phyloP scores from a whole-genome alignment of 2,888 invertebrate genomes.

The Tricholauxania praeusta region DNA sequence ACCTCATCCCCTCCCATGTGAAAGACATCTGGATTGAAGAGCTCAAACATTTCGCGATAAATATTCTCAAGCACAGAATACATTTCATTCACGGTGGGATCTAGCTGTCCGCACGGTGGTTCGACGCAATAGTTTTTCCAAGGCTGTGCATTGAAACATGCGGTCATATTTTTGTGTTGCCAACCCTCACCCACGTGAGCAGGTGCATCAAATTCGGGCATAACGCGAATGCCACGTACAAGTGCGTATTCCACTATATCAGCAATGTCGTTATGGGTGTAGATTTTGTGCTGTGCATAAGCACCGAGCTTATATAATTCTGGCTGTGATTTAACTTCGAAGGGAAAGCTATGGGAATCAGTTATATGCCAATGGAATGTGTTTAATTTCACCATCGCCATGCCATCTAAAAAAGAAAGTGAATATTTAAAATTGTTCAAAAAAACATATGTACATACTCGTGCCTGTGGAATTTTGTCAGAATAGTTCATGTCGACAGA shows the following conservation, averaged over 20 bases:
- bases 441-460: not conserved
- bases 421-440: not conserved
- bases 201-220: constrained; percentile 94
- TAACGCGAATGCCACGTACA: constrained; percentile 83
- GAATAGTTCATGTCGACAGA: not conserved
- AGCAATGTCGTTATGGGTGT: constrained; percentile 71
- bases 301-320: constrained; percentile 82
- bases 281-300: constrained; percentile 79
- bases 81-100: constrained; percentile 78
- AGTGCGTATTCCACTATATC: constrained; percentile 77
- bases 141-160: constrained; percentile 80
- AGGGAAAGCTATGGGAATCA: constrained; percentile 95
- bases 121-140: constrained; percentile 79
- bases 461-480: not conserved
- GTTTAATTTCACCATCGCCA: constrained; percentile 92
- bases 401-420: constrained; percentile 74
- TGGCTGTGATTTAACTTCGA: constrained; percentile 80
- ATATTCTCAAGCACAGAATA: constrained; percentile 79
- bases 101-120: constrained; percentile 87
- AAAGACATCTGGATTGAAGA: constrained; percentile 76
- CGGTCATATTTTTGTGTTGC: constrained; percentile 78
- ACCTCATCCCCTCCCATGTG: constrained; percentile 92
- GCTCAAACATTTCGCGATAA: constrained; percentile 78
- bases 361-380: constrained; percentile 96
- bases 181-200: constrained; percentile 91